Conservation (phyloP, 2,113 vertebrate genomes). For the Grallaria varia region DNA sequence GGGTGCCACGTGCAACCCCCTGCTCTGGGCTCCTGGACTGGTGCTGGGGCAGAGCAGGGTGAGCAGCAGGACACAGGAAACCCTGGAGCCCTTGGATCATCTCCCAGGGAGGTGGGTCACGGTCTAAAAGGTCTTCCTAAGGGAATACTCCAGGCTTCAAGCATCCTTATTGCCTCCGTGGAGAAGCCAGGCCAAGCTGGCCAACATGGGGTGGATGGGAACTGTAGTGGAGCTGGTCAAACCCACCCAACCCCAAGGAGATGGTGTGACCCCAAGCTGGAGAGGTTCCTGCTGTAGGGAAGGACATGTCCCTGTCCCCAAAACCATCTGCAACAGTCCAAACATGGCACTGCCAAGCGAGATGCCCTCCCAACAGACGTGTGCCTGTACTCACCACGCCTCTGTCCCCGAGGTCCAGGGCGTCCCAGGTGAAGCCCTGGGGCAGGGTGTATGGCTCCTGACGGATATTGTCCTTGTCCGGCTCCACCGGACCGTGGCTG, state of each 20-base stretch:
- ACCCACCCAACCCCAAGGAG: not conserved
- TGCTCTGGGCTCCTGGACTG: not conserved
- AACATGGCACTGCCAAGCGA: not conserved
- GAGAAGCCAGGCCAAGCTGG: not conserved
- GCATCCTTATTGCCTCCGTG: not conserved
- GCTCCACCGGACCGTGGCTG: slow-evolving; percentile 92
- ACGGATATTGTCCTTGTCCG: slow-evolving; percentile 93
- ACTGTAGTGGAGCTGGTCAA: not conserved
- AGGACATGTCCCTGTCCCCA: accelerated
- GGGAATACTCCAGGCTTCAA: not conserved
- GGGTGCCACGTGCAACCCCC: accelerated
- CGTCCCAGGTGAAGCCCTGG: slow-evolving; percentile 94
- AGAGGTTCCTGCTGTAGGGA: not conserved
- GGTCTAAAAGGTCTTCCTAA: not conserved
- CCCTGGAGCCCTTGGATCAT: not conserved
- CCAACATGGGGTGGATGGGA: not conserved
- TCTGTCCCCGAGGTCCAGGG: slow-evolving; percentile 89
- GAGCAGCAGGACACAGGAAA: not conserved
- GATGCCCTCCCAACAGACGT: accelerated
- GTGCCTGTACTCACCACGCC: slow-evolving; percentile 85
- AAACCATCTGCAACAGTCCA: not conserved
- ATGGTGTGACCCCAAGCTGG: not conserved
- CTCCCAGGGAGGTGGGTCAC: not conserved
- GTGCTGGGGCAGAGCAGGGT: no score
- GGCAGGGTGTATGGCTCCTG: slow-evolving; percentile 96